Evolutionary conservation across 2,113 vertebrate genomes (phyloP), one percentile per base, ranked within the genome.

Genomic region (Semnornis frantzii): DNA sequence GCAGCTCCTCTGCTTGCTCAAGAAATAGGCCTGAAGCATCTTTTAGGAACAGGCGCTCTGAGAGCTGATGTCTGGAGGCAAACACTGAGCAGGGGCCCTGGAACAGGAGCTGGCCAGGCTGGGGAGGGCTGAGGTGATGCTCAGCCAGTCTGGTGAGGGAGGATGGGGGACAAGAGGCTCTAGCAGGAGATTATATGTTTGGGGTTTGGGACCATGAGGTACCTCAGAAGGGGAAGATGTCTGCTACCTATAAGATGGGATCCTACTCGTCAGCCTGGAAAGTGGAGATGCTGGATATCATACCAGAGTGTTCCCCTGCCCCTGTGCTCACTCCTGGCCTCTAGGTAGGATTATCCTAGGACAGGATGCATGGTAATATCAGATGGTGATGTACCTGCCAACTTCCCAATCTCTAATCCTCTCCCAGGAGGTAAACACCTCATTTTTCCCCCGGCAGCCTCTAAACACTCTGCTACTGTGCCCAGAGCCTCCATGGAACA

Each of bases 141-240:
- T 90, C n/a, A 82, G 30, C 15, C 39, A 52, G 50, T 25, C 52
- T 5, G 33, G 12, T 14, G 13, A 12, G 1, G 3, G 15, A 6
- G 12, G 5, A 20, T 5, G 2, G 0, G 8, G 25, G 46, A 6
- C 4, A 79, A 9, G 3, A 13, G 54, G 20, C 42, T 37, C 25
- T 28, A 30, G 31, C 28, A 64, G 65, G 52, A 82, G 48, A 23
- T 12, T 18, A 21, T 20, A 30, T 27, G n/a, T 87, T 46, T 64
- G 34, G 15, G 19, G 64, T 52, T 86, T 71, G 13, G 27, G n/a
- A 71, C 23, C 15, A 16, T 39, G 18, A 28, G 24, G 15, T 27
- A 8, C 12, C 4, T 27, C 5, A 12, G 25, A 37, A 75, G 3
- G 18, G 20, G 48, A 60, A 57, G 42, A 58, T 10, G 9, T 1